Evolutionary conservation across 2,113 vertebrate species (phyloP).

Genomic region (Epinephelus cyanopodus): DNA sequence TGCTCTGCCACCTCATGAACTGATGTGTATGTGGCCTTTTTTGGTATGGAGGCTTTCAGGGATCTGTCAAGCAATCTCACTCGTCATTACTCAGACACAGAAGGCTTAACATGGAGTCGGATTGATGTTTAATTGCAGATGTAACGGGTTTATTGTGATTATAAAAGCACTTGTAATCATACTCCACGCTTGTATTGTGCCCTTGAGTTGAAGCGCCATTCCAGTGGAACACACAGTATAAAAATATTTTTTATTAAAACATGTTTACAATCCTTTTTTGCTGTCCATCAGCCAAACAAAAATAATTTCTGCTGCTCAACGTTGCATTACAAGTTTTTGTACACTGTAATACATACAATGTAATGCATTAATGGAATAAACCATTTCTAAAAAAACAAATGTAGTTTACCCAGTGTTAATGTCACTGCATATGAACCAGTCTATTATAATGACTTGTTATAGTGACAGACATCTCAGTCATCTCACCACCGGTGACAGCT

Average conservation of each 20-base stretch:
- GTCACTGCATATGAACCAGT: conserved; percentile 4
- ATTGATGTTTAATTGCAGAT: conserved; percentile 18
- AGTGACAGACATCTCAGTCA: not conserved
- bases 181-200: conserved; percentile 22
- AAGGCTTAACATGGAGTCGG: not conserved
- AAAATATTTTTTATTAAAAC: conserved; percentile 67
- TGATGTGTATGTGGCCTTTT: conserved; percentile 67
- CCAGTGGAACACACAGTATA: conserved; percentile 29
- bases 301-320: conserved; percentile 31
- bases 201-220: conserved; percentile 33
- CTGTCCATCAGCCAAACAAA: conserved; percentile 36
- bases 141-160: not conserved
- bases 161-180: not conserved
- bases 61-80: conserved; percentile 3
- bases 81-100: not conserved
- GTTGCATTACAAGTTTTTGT: conserved; percentile 2
- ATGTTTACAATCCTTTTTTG: conserved; percentile 37
- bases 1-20: conserved; percentile 51
- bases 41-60: conserved; percentile 50
- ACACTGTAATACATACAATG: not conserved
- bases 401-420: conserved; percentile 6
- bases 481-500: not conserved
- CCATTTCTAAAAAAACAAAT: conserved; percentile 3
- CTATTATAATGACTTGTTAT: not conserved
- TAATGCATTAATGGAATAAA: conserved; percentile 47